Conservation (phyloP, 2,113 vertebrate genomes). For the Odocoileus virginianus region DNA sequence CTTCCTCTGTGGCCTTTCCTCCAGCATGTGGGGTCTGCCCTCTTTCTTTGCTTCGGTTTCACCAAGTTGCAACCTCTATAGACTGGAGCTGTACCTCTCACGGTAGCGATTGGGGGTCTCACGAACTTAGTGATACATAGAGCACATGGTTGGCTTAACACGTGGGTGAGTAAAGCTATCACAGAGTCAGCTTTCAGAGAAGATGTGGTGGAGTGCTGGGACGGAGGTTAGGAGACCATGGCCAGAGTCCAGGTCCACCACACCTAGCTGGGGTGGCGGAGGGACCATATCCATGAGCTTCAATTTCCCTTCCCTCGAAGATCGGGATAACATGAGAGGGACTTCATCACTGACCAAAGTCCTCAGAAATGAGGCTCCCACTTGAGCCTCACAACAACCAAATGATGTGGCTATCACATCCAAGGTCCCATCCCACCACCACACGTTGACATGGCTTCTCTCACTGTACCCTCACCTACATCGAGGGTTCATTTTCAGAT, state of each 20-base stretch:
- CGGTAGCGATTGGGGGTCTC: fast-evolving
- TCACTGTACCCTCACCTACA: fast-evolving
- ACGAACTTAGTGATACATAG: not conserved
- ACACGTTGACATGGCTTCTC: not conserved
- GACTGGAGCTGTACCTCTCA: not conserved
- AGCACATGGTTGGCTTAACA: not conserved
- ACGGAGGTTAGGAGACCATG: fast-evolving
- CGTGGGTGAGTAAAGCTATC: not conserved
- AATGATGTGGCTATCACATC: not conserved
- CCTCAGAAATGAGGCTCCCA: not conserved
- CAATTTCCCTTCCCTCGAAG: not conserved
- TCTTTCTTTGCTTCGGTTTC: not conserved
- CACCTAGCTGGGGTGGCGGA: not conserved
- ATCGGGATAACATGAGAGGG: not conserved
- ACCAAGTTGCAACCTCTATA: not conserved
- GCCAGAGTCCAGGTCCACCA: not conserved
- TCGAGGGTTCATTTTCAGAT: not conserved
- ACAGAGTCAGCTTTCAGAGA: not conserved
- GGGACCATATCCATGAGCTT: not conserved
- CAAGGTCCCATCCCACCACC: not conserved
- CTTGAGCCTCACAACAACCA: fast-evolving
- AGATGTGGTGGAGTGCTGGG: not conserved
- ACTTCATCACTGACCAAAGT: not conserved
- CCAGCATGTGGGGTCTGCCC: not conserved
- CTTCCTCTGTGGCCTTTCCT: not conserved